Evolutionary conservation across 2,113 vertebrate genomes (phyloP), one percentile per base, ranked within the genome.

Genomic region (Eptesicus fuscus): DNA sequence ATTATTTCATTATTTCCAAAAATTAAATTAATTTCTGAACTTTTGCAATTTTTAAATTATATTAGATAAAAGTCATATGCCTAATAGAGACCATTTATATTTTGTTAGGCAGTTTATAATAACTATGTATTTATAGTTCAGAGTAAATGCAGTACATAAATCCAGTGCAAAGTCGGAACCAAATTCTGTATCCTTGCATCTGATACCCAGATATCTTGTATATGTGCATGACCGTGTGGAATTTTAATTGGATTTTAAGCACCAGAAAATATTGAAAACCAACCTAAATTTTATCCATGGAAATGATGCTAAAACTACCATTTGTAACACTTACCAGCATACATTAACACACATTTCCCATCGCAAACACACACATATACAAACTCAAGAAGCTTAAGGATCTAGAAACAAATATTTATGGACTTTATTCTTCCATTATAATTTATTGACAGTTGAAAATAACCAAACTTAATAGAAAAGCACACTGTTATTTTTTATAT

Each of bases 361-460:
- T 67, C 13, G 40, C 37, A 91, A n/a, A 76, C 1, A 78, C 7
- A 88, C 35, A 56, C 16, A 30, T 70, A 73, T 13, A 79, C 61
- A 96, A 90, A 73, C 28, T 67, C 44, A 44, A 65, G 56, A 76
- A 70, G 12, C 47, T 73, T 78, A 49, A 61, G 9, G 17, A 30
- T 67, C 44, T 92, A 61, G 40, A 88, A 94, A 35, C 69, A 85
- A 92, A 88, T 70, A 67, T 88, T 96, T 96, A 83, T 77, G 51
- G 63, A 88, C 78, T 85, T 53, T 77, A 63, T 18, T 11, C 51
- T 93, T 95, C 69, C 44, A 85, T 78, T 88, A 61, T 61, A 78
- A 56, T 94, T 95, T 94, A 94, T 84, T 56, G 91, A 92, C 86
- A 89, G 69, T 91, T 89, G 86, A 91, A 93, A 97, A 89, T 90